A percentile compares a stretch with the other conserved stretches of the same genome.
Evolutionary conservation across 2,888 invertebrate species (phyloP).

Genomic region (Limnephilus marmoratus): DNA sequence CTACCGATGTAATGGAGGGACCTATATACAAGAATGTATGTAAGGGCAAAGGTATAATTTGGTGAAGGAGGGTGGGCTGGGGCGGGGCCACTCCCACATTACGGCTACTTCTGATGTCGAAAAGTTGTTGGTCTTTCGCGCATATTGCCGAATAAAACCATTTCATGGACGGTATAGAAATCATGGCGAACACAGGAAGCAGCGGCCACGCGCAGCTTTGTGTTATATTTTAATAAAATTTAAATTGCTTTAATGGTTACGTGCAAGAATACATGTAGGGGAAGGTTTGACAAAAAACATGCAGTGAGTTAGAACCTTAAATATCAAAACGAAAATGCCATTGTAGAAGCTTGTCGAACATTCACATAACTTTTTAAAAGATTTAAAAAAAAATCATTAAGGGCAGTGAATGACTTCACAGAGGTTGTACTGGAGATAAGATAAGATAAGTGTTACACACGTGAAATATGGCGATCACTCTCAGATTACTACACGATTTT

Average conservation of each 20-base stretch:
- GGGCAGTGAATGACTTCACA: no score
- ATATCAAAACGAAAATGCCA: background rate
- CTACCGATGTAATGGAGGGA: constrained; percentile 25
- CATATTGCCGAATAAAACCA: constrained; percentile 46
- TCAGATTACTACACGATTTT: no score
- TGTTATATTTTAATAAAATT: background rate
- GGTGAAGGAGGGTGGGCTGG: constrained; percentile 23
- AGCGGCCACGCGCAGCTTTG: background rate
- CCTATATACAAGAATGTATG: constrained; percentile 20
- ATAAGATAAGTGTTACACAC: no score
- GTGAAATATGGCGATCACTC: no score
- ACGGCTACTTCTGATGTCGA: constrained; percentile 48
- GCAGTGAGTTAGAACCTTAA: background rate
- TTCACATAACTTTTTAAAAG: no score
- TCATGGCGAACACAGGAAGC: constrained; percentile 15
- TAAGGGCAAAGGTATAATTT: constrained; percentile 38
- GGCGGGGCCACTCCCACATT: constrained; percentile 27
- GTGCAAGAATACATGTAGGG: background rate
- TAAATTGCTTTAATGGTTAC: constrained; percentile 2
- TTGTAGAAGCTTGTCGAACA: background rate
- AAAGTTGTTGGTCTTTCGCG: constrained; percentile 42
- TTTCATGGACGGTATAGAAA: constrained; percentile 39
- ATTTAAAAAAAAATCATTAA: no score
- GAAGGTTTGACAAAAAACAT: background rate
- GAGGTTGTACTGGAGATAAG: no score